phyloP scores from a whole-genome alignment of 2,888 invertebrate genomes.

The Dyspetes luteomarginatus region DNA sequence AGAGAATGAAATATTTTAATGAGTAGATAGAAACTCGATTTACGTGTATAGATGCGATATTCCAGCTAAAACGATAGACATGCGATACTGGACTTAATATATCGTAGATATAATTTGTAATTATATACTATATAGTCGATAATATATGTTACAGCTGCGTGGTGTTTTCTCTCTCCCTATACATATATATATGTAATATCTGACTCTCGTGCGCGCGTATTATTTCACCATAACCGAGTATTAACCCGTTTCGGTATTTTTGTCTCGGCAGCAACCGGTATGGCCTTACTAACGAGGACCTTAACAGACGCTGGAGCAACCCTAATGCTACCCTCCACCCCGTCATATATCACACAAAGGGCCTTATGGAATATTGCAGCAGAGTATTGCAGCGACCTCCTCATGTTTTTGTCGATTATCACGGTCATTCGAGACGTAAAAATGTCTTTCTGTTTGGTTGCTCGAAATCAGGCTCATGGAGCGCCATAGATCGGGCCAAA shows the following conservation, averaged over 20 bases:
- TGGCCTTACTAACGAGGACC: slow-evolving; percentile 92
- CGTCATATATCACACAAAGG: slow-evolving; percentile 93
- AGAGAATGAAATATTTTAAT: not conserved
- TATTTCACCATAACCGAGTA: slow-evolving; percentile 14
- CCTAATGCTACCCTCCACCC: slow-evolving; percentile 91
- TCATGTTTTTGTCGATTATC: slow-evolving; percentile 90
- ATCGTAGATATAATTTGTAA: not conserved
- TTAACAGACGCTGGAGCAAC: slow-evolving; percentile 93
- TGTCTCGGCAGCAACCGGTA: slow-evolving; percentile 89
- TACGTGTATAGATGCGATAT: not conserved
- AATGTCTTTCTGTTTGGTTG: slow-evolving; percentile 95
- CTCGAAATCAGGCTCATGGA: slow-evolving; percentile 89
- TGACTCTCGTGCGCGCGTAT: not conserved
- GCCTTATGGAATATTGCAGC: slow-evolving; percentile 87
- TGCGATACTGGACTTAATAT: not conserved
- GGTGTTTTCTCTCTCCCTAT: slow-evolving; percentile 8
- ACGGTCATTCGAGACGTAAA: slow-evolving; percentile 93
- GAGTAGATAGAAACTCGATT: not conserved
- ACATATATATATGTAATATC: no score
- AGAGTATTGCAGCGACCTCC: slow-evolving; percentile 86
- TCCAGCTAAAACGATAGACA: not conserved
- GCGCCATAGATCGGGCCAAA: slow-evolving; percentile 85
- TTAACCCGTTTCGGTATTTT: slow-evolving; percentile 70
- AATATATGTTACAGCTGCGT: not conserved
- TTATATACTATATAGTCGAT: slow-evolving; percentile 11